These are phyloP conservation scores for Gallinago jamesoni DNA, from an alignment of 2,113 vertebrate genomes.

Conservation along the genomic window DNA sequence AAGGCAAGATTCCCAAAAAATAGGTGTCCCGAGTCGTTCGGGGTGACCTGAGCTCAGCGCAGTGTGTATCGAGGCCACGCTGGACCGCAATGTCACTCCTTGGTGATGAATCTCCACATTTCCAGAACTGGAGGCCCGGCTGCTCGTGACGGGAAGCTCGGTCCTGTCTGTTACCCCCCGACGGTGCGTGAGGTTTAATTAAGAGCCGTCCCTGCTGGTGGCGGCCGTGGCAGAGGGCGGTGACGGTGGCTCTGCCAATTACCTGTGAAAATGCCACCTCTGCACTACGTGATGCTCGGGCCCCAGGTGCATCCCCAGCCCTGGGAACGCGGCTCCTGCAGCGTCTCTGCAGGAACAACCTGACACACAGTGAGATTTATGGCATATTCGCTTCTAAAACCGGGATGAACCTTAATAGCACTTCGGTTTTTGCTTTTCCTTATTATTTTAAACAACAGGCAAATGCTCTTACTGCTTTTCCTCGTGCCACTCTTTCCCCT, in stretches of 20 bases:
- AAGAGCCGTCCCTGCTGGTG: background rate
- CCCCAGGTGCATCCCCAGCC: background rate
- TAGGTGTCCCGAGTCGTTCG: fast-evolving
- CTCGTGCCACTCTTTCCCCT: background rate
- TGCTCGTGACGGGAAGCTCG: background rate
- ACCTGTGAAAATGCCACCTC: background rate
- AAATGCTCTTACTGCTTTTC: background rate
- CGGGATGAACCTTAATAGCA: background rate
- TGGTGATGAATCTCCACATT: fast-evolving
- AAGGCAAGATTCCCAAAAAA: background rate
- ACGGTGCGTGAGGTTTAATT: background rate
- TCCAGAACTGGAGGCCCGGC: background rate
- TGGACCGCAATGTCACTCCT: background rate
- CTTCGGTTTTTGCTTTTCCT: background rate
- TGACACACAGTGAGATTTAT: background rate
- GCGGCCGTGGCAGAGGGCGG: fast-evolving
- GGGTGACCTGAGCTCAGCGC: background rate
- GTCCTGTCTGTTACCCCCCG: background rate
- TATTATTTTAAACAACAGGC: background rate
- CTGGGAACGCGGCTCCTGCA: background rate
- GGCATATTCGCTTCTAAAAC: background rate
- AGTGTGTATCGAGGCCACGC: fast-evolving
- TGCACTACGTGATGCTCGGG: fast-evolving
- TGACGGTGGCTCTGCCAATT: background rate
- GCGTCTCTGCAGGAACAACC: background rate